These are phyloP conservation scores for Rhingia rostrata DNA, from an alignment of 2,888 invertebrate species.

Conservation along the genomic window DNA sequence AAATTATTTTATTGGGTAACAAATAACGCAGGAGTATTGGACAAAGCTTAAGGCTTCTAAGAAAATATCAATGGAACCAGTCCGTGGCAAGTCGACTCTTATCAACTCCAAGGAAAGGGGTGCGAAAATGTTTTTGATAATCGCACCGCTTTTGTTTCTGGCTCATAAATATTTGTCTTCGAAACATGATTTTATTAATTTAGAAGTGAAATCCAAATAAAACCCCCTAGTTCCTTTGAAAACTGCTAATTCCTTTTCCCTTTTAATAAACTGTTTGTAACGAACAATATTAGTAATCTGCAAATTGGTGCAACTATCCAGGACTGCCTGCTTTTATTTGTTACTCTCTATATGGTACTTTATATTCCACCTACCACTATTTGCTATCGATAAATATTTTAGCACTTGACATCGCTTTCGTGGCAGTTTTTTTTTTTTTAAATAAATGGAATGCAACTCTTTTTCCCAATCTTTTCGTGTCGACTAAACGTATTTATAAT, in stretches of 20 bases:
- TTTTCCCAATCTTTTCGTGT: too few relatives aligned
- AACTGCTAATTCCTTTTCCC: conserved; percentile 74
- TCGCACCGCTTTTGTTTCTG: conserved; percentile 59
- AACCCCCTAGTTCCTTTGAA: conserved; percentile 75
- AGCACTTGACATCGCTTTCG: too few relatives aligned
- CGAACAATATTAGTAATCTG: conserved; percentile 29
- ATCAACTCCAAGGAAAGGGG: conserved; percentile 59
- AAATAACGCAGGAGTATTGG: conserved; percentile 62
- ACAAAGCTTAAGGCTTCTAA: conserved; percentile 64
- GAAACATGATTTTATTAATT: conserved; percentile 49
- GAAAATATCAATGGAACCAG: conserved; percentile 46
- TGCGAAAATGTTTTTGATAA: conserved; percentile 54
- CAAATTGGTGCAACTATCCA: conserved; percentile 1
- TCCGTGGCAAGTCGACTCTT: conserved; percentile 49
- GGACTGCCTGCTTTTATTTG: conserved; percentile 41
- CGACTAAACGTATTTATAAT: too few relatives aligned
- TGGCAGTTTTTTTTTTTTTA: too few relatives aligned
- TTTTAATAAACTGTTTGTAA: conserved; percentile 53
- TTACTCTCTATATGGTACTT: conserved; percentile 29
- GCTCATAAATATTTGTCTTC: conserved; percentile 53
- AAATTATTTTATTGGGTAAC: conserved; percentile 54
- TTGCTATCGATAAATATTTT: too few relatives aligned
- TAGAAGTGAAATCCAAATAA: conserved; percentile 76
- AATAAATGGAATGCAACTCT: too few relatives aligned
- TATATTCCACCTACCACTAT: background rate